These are phyloP conservation scores for Scarus forsteni DNA, from an alignment of 2,797 vertebrate genomes.

Conservation along the genomic window DNA sequence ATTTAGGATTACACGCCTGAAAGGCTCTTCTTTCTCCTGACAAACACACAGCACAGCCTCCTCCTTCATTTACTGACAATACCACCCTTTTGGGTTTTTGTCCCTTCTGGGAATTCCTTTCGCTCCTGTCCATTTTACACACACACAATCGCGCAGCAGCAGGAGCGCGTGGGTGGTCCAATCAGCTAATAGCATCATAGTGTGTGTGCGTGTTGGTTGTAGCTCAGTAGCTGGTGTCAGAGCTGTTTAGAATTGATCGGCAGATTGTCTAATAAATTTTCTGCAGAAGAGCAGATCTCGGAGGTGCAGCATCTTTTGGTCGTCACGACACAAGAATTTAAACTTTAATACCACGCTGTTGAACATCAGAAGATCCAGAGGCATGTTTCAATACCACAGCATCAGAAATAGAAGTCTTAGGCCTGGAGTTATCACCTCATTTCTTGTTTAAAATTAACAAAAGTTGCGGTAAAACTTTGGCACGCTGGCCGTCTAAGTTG, in stretches of 20 bases:
- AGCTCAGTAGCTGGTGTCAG: constrained; percentile 14
- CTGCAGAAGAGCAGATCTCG: background rate
- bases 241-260: constrained; percentile 27
- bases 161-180: constrained; percentile 44
- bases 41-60: background rate
- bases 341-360: no score
- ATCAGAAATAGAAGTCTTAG: no score
- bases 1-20: background rate
- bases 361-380: no score
- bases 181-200: constrained; percentile 57
- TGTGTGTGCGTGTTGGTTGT: constrained; percentile 26
- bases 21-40: background rate
- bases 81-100: background rate
- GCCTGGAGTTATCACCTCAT: no score
- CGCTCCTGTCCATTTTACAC: constrained; percentile 8
- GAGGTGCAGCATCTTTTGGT: background rate
- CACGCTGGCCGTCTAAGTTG: no score
- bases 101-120: constrained; percentile 20
- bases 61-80: constrained; percentile 2
- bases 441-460: no score
- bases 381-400: no score
- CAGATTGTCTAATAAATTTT: background rate
- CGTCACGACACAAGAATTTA: no score
- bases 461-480: no score
- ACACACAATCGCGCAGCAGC: constrained; percentile 3